Evolutionary conservation across 2,797 vertebrate genomes (phyloP), one percentile per base, ranked within the genome.

Genomic region (Coccyzus lansbergi): DNA sequence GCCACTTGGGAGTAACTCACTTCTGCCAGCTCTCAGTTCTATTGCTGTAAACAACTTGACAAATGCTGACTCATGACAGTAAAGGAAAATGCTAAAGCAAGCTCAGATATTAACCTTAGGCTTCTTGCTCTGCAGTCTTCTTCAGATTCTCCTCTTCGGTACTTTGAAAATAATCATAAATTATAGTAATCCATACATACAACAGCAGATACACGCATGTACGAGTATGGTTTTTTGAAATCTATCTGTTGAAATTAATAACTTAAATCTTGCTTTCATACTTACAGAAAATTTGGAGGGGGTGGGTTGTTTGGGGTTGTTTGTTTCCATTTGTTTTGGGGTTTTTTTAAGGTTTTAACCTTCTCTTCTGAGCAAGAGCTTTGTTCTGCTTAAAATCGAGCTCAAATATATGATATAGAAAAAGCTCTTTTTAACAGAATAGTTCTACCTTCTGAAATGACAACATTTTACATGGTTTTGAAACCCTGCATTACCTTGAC

Each of bases 1-100:
- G 80, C 48, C 92, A 52, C 85, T 33, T 83, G 94, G 92, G 95
- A 95, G 55, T 25, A 79, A 68, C 71, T 93, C 69, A 52, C 59
- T 85, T 95, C 62, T 85, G 46, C 74, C 46, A 28, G 38, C 48
- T 90, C 88, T 83, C 42, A 15, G 53, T 94, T 91, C 94, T 94
- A 88, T 40, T 83, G 92, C 81, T 59, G 34, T 77, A 79, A 85
- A 90, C 77, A 67, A 26, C 83, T 83, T 67, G 48, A 74, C 31
- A 86, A 80, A 79, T 19, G 68, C 77, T 80, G 63, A 83, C 78
- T 93, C 72, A 31, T 16, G 63, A 62, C 49, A 81, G 77, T 91
- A 79, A 89, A 86, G 68, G 36, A 77, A 93, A 77, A 94, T 13
- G 25, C 38, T 70, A 83, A 34, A 26, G 29, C 34, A 93, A 96